Percentiles rank a stretch among this genome's conserved stretches.
phyloP scores from a whole-genome alignment of 2,888 invertebrate species.

The Nomada hirtipes region DNA sequence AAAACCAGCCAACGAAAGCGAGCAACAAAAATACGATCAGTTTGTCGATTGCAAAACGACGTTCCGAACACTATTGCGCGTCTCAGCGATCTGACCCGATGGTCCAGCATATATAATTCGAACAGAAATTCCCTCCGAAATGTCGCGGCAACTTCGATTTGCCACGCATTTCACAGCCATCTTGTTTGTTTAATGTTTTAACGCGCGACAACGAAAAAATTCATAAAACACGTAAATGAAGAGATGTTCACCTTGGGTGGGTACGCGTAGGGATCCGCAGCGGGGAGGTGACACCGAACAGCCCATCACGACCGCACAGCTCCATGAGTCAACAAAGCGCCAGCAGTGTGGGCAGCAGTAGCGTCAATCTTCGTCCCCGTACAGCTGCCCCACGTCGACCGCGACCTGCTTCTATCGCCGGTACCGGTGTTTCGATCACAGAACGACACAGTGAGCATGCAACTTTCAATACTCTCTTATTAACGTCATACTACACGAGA shows the following conservation, averaged over 20 bases:
- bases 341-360: conserved; percentile 86
- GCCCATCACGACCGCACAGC: conserved; percentile 93
- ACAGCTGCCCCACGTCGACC: conserved; percentile 89
- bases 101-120: neutral
- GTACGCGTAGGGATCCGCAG: conserved; percentile 88
- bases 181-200: conserved; percentile 27
- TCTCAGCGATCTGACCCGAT: conserved; percentile 20
- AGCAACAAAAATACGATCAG: conserved; percentile 1
- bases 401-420: conserved; percentile 93
- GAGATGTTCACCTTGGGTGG: conserved; percentile 75
- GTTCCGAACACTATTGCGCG: conserved; percentile 7
- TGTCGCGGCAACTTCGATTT: conserved; percentile 17
- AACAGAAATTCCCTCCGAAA: conserved; percentile 12
- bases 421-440: conserved; percentile 90
- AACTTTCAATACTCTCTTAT: conserved; percentile 63
- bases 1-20: neutral
- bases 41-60: neutral
- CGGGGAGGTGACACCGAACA: conserved; percentile 91
- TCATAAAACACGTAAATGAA: conserved; percentile 62
- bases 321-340: conserved; percentile 91
- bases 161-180: conserved; percentile 27
- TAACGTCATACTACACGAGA: neutral
- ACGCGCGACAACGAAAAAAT: conserved; percentile 37
- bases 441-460: conserved; percentile 85
- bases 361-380: conserved; percentile 86